Evolutionary conservation across 2,797 vertebrate species (phyloP).

Genomic region (Margarornis squamiger): DNA sequence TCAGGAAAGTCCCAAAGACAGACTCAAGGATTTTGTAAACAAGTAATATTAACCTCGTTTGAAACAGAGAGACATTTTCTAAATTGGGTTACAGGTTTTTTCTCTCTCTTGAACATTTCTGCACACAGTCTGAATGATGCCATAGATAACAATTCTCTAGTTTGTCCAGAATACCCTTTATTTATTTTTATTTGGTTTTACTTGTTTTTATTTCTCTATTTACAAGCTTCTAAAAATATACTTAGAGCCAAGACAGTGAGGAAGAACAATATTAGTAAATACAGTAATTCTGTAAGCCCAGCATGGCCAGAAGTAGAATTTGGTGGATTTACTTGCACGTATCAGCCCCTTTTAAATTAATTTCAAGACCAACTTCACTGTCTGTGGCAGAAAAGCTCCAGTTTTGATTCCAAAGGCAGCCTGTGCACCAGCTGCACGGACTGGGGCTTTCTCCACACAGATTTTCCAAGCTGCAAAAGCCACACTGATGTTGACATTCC

Average conservation of each 20-base stretch:
- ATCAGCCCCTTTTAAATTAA: not conserved
- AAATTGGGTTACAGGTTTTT: not conserved
- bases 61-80: not conserved
- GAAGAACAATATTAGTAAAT: not conserved
- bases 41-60: not conserved
- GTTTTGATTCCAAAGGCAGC: not conserved
- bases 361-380: not conserved
- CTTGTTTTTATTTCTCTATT: not conserved
- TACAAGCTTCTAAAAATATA: not conserved
- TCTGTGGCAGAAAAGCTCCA: not conserved
- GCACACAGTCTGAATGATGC: not conserved
- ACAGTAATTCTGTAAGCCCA: rapidly evolving
- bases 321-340: not conserved
- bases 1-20: not conserved
- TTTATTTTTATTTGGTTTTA: not conserved
- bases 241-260: not conserved
- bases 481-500: not conserved
- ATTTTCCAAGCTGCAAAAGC: not conserved
- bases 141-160: not conserved
- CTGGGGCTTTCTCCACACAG: not conserved
- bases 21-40: not conserved
- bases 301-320: not conserved
- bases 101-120: not conserved
- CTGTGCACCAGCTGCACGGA: rapidly evolving
- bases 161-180: not conserved